A percentile compares a stretch with the other conserved stretches of the same genome.
phyloP scores from a whole-genome alignment of 2,888 invertebrate species.

The Elmis aenea region DNA sequence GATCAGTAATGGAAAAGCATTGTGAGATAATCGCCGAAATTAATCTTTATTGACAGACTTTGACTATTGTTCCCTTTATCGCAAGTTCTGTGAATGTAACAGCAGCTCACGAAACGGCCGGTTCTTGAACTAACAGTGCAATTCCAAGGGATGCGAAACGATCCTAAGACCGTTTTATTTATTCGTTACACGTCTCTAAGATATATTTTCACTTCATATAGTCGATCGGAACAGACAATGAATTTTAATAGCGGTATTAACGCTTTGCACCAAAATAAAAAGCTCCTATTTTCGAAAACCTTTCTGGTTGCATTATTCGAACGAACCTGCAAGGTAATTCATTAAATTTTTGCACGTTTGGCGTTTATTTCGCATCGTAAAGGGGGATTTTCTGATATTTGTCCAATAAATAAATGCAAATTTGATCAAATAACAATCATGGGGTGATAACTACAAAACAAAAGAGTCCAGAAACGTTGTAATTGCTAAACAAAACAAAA shows the following conservation, averaged over 20 bases:
- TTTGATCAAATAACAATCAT: too few species aligned
- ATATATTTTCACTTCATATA: constrained; percentile 48
- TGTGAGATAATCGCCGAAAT: constrained; percentile 35
- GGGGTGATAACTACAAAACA: too few species aligned
- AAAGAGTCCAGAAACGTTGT: too few species aligned
- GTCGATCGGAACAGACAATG: constrained; percentile 44
- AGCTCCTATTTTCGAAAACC: not conserved
- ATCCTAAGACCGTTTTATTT: constrained; percentile 28
- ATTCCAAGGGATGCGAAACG: constrained; percentile 17
- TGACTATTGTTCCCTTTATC: constrained; percentile 29
- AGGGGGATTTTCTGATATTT: too few species aligned
- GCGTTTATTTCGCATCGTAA: too few species aligned
- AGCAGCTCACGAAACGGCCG: constrained; percentile 15
- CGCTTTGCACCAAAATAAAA: constrained; percentile 13
- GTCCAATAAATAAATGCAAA: too few species aligned
- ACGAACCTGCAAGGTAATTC: too few species aligned
- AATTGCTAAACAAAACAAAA: too few species aligned
- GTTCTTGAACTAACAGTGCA: constrained; percentile 15
- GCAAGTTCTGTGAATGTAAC: constrained; percentile 19
- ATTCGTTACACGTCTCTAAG: constrained; percentile 42
- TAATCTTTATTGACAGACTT: constrained; percentile 42
- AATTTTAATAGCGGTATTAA: constrained; percentile 43
- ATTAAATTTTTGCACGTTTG: too few species aligned
- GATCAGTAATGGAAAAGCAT: constrained; percentile 33
- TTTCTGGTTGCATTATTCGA: too few species aligned